These are phyloP conservation scores for Lathronympha strigana DNA, from an alignment of 2,888 invertebrate genomes.

Conservation along the genomic window DNA sequence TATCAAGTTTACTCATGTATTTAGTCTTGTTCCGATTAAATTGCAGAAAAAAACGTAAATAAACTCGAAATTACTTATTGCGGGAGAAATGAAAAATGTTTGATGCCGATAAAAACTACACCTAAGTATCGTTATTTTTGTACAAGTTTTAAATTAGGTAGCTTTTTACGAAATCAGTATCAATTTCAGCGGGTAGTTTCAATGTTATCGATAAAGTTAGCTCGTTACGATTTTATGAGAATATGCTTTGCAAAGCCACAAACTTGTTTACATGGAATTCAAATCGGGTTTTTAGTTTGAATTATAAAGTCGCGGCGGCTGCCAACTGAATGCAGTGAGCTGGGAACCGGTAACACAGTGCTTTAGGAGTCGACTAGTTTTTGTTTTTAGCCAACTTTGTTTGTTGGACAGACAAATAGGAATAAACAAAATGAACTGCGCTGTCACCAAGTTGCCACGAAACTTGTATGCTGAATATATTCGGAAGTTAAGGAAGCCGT, in stretches of 20 bases:
- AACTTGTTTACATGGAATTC: conserved; percentile 79
- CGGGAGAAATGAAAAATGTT: not conserved
- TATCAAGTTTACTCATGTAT: not conserved
- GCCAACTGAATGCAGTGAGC: conserved; percentile 63
- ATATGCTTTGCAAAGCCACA: conserved; percentile 68
- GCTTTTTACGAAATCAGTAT: conserved; percentile 55
- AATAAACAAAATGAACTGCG: conserved; percentile 36
- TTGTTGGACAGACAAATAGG: conserved; percentile 40
- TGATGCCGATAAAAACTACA: not conserved
- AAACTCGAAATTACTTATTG: not conserved
- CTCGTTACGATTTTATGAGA: conserved; percentile 76
- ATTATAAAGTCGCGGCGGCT: conserved; percentile 71
- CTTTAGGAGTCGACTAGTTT: conserved; percentile 50
- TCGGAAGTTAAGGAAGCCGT: conserved; percentile 17
- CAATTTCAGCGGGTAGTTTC: conserved; percentile 57
- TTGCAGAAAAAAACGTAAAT: not conserved
- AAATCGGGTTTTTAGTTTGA: conserved; percentile 74
- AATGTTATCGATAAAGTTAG: conserved; percentile 73
- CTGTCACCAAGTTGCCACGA: conserved; percentile 38
- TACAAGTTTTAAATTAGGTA: conserved; percentile 50
- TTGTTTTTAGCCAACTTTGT: conserved; percentile 48
- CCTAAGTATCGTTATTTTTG: conserved; percentile 30
- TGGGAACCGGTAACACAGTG: conserved; percentile 48
- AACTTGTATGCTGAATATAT: conserved; percentile 36
- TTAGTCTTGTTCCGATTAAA: not conserved